Base-by-base conservation (phyloP, 2,797 vertebrate species). In the Ctenosaura bakeri region DNA sequence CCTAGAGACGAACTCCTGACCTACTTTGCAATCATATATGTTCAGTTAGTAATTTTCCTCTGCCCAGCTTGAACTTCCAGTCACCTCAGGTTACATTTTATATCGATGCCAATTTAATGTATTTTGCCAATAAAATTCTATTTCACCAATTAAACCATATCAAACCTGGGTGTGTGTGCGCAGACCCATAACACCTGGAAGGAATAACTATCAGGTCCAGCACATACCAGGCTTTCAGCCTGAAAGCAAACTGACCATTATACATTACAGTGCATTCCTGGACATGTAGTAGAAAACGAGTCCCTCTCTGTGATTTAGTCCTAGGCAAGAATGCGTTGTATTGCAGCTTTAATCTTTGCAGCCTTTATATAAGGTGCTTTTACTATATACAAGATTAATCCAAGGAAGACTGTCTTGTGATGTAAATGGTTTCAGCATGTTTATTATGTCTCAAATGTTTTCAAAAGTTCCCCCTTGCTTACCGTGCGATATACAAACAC, bases 401-500 rank as follows among this genome's bases (percentile, higher is more conserved):
- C 24, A 22, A 56, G 10, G 24, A 77, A 13, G 6, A 38, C 1
- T 35, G 6, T 74, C 14, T 59, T 54, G 0, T n/a, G 12, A 42
- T 85, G 54, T 24, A 20, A 85, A 52, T 3, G n/a, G 50, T 54
- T 73, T 7, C 50, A 26, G 12, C 3, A 73, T 73, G 66, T 64
- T 85, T 71, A 50, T 62, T 38, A 16, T 76, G 12, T 56, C 54
- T 3, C 35, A 62, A 77, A 78, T 32, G 32, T 35, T 82, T 73
- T 50, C 13, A 16, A 52, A 77, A 29, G 12, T 89, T 13, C 50
- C 3, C 2, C 92, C 85, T 22, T 64, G 98, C 98, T 97, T 95
- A 99, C 99, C 22, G 98, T 98, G 85, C 99, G 99, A 93, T 99
- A 99, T 77, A 99, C 97, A n/a, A 99, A 99, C 89, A 99, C 98